phyloP scores from a whole-genome alignment of 2,113 vertebrate genomes.

The Rhinoptilus africanus region DNA sequence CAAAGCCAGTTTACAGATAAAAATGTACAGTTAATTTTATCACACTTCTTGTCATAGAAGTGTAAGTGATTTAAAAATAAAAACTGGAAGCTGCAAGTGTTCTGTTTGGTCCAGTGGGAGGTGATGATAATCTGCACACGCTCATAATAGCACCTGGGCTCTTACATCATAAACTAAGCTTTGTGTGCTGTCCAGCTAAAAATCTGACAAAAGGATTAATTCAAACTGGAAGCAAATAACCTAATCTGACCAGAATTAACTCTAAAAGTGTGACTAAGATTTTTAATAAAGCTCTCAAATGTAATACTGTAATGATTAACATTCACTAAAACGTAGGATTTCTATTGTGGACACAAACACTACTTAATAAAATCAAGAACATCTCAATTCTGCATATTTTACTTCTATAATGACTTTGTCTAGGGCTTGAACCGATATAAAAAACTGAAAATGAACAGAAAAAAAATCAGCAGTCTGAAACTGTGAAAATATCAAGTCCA shows the following conservation, averaged over 20 bases:
- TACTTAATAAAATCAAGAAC: background rate
- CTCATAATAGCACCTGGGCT: constrained; percentile 50
- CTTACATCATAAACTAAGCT: constrained; percentile 34
- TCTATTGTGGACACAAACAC: background rate
- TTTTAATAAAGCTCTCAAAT: background rate
- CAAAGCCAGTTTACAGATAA: background rate
- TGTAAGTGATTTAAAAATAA: constrained; percentile 28
- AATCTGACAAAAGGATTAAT: constrained; percentile 16
- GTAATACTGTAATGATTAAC: background rate
- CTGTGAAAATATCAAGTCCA: background rate
- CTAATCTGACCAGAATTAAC: constrained; percentile 39
- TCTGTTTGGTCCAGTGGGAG: background rate
- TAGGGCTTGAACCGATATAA: background rate
- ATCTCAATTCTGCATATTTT: background rate
- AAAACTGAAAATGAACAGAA: background rate
- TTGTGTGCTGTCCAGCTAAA: constrained; percentile 32
- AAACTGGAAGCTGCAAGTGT: constrained; percentile 4
- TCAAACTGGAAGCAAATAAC: constrained; percentile 12
- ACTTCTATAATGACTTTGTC: background rate
- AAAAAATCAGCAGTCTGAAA: background rate
- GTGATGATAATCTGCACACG: constrained; percentile 10
- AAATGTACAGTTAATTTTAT: background rate
- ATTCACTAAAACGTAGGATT: background rate
- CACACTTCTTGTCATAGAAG: background rate
- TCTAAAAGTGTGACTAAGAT: background rate